Evolutionary conservation across 2,113 vertebrate genomes (phyloP), one percentile per base, ranked within the genome.

Genomic region (Peromyscus maniculatus): DNA sequence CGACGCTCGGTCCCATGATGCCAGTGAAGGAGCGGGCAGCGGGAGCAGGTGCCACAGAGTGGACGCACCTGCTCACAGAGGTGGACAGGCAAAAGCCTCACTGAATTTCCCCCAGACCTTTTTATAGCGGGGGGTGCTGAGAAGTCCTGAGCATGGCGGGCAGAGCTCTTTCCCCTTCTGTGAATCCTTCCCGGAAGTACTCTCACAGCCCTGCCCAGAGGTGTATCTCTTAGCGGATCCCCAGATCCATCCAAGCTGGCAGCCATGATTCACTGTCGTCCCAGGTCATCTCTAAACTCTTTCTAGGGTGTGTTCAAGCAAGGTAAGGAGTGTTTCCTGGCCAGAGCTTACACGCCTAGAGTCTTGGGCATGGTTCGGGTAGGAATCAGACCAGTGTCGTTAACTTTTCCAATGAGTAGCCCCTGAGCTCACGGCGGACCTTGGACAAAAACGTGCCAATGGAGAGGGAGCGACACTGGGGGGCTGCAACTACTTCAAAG

Each of bases 281-380:
- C 3, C 43, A 12, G 55, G 71, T 43, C n/a, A 74, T 89, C 74
- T 69, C 31, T 19, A 46, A 52, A 71, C 67, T 87, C 43, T 95
- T 95, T 79, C 7, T 33, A 62, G 59, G 49, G 7, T 64, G 52
- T 89, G 82, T 83, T 64, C 62, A 91, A 80, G 46, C 39, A 46
- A 69, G 67, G 21, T 39, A 24, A 74, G 36, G 21, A 24, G 24
- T 62, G 28, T 89, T 93, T 31, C 55, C 55, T 21, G 11, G 59
- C 62, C 62, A 91, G 94, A 97, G 57, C 82, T 77, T 5, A 2
- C 82, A 67, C 87, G 77, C 16, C 49, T 92, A 77, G 79, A 59
- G 89, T 93, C 96, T 96, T 75, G 71, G 91, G 72, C 84, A 75
- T 0, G n/a, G 91, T 93, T 94, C 90, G 57, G 92, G 62, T 66